Conservation (phyloP, 2,888 invertebrate species). For the Hylaea fasciaria region DNA sequence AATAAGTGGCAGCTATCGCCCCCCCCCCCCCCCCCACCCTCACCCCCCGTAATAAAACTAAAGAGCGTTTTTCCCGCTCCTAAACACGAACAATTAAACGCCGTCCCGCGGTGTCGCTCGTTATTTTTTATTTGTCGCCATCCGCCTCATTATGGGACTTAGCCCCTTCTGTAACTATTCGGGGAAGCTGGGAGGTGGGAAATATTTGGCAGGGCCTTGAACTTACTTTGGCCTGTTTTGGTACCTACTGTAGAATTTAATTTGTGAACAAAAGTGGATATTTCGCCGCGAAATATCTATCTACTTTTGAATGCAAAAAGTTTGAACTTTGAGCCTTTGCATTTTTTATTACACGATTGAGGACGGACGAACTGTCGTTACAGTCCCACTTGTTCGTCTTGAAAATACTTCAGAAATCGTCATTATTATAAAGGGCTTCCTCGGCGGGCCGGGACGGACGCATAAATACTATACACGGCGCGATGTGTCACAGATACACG, state of each 20-base stretch:
- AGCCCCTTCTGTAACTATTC: slow-evolving; percentile 13
- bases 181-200: neutral
- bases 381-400: too few relatives aligned
- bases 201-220: neutral
- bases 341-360: too few relatives aligned
- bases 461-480: slow-evolving; percentile 64
- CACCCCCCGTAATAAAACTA: slow-evolving; percentile 28
- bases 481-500: slow-evolving; percentile 77
- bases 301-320: too few relatives aligned
- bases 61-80: slow-evolving; percentile 25
- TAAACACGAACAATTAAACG: slow-evolving; percentile 33
- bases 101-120: slow-evolving; percentile 29
- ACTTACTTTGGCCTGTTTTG: neutral
- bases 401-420: slow-evolving; percentile 9
- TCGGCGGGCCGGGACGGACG: slow-evolving; percentile 53
- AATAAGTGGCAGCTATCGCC: slow-evolving; percentile 15
- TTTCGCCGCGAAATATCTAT: too few relatives aligned
- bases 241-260: neutral
- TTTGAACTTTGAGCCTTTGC: too few relatives aligned
- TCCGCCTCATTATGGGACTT: slow-evolving; percentile 26
- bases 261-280: neutral
- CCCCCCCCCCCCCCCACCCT: slow-evolving; percentile 21
- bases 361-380: too few relatives aligned
- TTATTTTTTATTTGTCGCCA: slow-evolving; percentile 33
- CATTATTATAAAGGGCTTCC: slow-evolving; percentile 14